Evolutionary conservation across 2,113 vertebrate genomes (phyloP), one percentile per base, ranked within the genome.

Genomic region (Brienomyrus longianalis): DNA sequence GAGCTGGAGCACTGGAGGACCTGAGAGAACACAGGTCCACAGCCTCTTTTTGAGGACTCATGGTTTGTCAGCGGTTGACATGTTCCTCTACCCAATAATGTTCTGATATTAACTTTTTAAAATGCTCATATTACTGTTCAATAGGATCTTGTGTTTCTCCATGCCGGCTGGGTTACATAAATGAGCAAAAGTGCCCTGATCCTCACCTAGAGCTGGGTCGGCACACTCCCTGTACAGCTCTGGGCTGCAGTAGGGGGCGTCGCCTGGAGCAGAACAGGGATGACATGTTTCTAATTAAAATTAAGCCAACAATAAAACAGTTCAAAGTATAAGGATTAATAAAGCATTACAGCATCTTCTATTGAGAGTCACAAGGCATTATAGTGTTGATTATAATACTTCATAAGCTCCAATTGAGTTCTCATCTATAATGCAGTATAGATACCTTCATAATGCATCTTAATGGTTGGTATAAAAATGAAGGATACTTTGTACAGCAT

Each of bases 171-270:
- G 35, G 74, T 80, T 80, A 80, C 15, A 39, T 35, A 19, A 43
- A 8, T 43, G 74, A 43, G 45, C 48, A 50, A 13, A 8, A 23
- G 27, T n/a, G 31, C 0, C 0, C 27, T 89, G 74, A 88, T 92
- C 80, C 97, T 97, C 94, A 99, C 98, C 98, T 45, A 99, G 95
- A 48, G 98, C 98, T 0, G 98, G 98, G 27, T 99, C 97, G 21
- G 98, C 98, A 87, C 98, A 99, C 92, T 99, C 98, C 93, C 98
- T 99, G 94, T 99, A 99, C 90, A 98, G 97, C 95, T 98, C 97
- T 0, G 98, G 98, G 89, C 98, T 99, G 94, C 98, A 99, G 92
- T 98, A 99, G 0, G 97, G 97, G 13, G 98, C 98, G 31, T 99
- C 97, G 0, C 98, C 98, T 99, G 94, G 31, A 31, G 90, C 56